These are phyloP conservation scores for Entomobrya proxima DNA, from an alignment of 2,888 invertebrate species.

Conservation along the genomic window DNA sequence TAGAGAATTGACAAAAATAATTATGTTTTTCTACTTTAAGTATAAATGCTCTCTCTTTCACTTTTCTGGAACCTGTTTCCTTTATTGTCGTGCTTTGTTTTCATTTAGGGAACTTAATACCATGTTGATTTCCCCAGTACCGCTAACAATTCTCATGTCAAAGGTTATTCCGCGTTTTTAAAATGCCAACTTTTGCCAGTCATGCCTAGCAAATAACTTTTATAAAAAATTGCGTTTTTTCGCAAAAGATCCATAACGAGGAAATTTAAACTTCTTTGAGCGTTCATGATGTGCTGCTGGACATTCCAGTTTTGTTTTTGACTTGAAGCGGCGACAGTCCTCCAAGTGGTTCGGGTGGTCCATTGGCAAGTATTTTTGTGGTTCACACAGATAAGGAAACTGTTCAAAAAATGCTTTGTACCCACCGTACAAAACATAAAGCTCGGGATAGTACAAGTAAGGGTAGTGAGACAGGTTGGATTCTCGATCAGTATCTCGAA, in stretches of 20 bases:
- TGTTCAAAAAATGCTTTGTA: constrained; percentile 89
- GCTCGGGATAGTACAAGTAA: constrained; percentile 90
- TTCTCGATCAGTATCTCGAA: constrained; percentile 89
- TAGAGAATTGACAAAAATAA: no score
- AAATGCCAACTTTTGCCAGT: no score
- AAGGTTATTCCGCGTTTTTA: no score
- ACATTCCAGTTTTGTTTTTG: constrained; percentile 83
- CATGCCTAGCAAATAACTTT: background rate
- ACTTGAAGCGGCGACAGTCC: constrained; percentile 85
- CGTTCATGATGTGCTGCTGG: constrained; percentile 18
- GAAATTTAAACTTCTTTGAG: constrained; percentile 45
- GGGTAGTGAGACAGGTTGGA: constrained; percentile 90
- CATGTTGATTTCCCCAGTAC: no score
- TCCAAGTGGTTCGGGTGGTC: constrained; percentile 86
- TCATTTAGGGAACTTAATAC: no score
- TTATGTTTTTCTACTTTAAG: no score
- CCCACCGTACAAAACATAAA: constrained; percentile 94
- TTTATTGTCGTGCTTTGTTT: no score
- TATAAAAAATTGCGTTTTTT: constrained; percentile 61
- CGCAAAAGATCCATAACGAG: constrained; percentile 30
- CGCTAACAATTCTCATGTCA: no score
- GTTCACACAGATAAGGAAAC: constrained; percentile 84
- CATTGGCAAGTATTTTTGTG: constrained; percentile 90
- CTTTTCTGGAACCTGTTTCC: no score
- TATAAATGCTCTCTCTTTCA: no score